Evolutionary conservation across 2,797 vertebrate species (phyloP), one percentile per base, ranked within the genome.

Genomic region (Myoxocephalus aenaeus): DNA sequence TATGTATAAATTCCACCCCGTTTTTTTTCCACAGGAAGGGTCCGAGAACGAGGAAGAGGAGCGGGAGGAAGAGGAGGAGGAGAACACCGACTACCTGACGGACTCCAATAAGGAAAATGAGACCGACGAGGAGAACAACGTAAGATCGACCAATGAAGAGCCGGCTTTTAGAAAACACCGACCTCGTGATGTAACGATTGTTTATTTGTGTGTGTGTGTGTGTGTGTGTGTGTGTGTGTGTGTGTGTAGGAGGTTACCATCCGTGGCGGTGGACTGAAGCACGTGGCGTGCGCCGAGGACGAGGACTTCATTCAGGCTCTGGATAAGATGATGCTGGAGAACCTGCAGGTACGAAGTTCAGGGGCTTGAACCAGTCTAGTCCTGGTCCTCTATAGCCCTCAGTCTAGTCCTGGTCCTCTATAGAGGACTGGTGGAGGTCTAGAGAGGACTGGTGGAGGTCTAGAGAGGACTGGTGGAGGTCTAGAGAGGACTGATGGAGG

Each of bases 281-380:
- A 98, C 18, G 96, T 99, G 58, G 96, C 97, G 17, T 99, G 98
- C 75, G 97, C 96, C 4, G 98, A 99, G 92, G 98, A 99, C 69
- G 98, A 99, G 77, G 98, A 99, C 88, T 99, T 99, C 90, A 99
- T 99, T 88, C 98, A 99, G 94, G 98, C 98, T 63, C 93, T 99
- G 93, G 98, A 99, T 87, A 99, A 99, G 94, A 99, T 99, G 98
- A 98, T 99, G 98, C 92, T 99, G 90, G 98, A 99, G 95, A 99
- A 99, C 89, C 96, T 99, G 87, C 98, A 99, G 97, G 98, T 98
- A 81, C 0, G 25, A 54, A 13, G 40, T 4, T 40, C 40, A 40
- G 40, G 11, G 12, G 11, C 38, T 40, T 12, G 9, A 12, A 40
- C 38, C 9, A 40, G 10, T 1, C 38, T 40, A 12, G 32, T 5